Evolutionary conservation across 2,888 invertebrate genomes (phyloP).

Genomic region (Apoderus coryli): DNA sequence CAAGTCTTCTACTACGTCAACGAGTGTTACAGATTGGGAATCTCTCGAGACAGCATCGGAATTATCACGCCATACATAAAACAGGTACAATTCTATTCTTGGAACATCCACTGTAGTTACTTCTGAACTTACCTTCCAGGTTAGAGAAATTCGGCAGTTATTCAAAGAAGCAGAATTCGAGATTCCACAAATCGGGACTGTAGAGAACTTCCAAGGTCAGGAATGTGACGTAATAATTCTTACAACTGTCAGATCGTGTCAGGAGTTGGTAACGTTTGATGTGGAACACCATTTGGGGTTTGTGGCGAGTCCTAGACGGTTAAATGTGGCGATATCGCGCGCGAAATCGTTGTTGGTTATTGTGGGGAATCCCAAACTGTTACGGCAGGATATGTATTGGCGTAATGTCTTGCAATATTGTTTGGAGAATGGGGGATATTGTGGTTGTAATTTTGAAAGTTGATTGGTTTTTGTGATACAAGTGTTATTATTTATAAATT

Average conservation of each 20-base stretch:
- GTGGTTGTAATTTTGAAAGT: constrained; percentile 43
- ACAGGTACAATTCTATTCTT: constrained; percentile 40
- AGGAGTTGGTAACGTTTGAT: constrained; percentile 32
- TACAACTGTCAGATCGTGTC: constrained; percentile 48
- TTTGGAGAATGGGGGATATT: constrained; percentile 46
- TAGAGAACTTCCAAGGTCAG: constrained; percentile 80
- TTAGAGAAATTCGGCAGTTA: constrained; percentile 44
- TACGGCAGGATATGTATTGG: constrained; percentile 55
- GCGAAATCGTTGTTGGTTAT: constrained; percentile 66
- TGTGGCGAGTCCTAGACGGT: constrained; percentile 55
- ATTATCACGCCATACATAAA: constrained; percentile 86
- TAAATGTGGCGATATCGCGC: constrained; percentile 83
- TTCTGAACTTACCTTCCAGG: no score
- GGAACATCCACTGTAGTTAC: neutral
- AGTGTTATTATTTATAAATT: no score
- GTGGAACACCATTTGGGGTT: constrained; percentile 51
- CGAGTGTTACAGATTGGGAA: constrained; percentile 47
- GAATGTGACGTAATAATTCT: constrained; percentile 60
- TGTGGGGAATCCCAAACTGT: constrained; percentile 68
- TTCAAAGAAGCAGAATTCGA: constrained; percentile 37
- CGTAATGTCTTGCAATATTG: constrained; percentile 47
- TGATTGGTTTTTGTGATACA: constrained; percentile 3
- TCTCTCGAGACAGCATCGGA: constrained; percentile 62
- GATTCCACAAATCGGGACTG: constrained; percentile 58
- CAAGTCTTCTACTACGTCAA: constrained; percentile 47